Evolutionary conservation across 2,888 invertebrate species (phyloP), one percentile per base, ranked within the genome.

Genomic region (Xanthia togata): DNA sequence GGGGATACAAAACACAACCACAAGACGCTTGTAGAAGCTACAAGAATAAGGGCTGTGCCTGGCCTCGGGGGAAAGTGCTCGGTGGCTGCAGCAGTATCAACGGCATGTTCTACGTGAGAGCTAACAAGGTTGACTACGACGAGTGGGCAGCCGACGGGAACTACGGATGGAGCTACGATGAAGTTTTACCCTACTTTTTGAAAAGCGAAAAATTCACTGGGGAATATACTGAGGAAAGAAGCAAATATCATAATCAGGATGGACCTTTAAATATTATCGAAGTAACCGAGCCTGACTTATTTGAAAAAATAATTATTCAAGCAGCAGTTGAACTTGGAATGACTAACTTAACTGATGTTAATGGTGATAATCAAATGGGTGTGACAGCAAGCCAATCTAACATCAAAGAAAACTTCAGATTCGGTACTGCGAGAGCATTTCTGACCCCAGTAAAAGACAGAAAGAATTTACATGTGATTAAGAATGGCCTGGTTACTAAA

Each of bases 41-140:
- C 69, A 93, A 89, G 85, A 86, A 81, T 44, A 89, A 93, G 70
- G 82, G 93, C n/a, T 95, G 95, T 69, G 92, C 93, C 0, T 97
- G 97, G 97, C 97, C 97, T 2, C 94, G 97, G 57, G 98, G 98
- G 0, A 98, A 97, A 88, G 94, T 96, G 72, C 92, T 97, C 80
- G 97, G 97, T 67, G 97, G 97, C 2, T 95, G 95, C 8, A 97
- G 97, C 53, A 95, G 96, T n/a, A 93, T 97, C 47, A 97, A 97
- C 88, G 97, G 92, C 38, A 97, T 97, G 96, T 94, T 97, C 76
- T 97, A 97, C 86, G 94, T 97, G 8, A 94, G 97, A 67, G 97
- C 97, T 0, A 97, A 96, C 84, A 94, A 92, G 6, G 81, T 89
- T 2, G 97, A 97, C 87, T 97, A 97, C 76, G 94, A 97, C 57